phyloP scores from a whole-genome alignment of 2,797 vertebrate genomes.

The Epinephelus coioides region DNA sequence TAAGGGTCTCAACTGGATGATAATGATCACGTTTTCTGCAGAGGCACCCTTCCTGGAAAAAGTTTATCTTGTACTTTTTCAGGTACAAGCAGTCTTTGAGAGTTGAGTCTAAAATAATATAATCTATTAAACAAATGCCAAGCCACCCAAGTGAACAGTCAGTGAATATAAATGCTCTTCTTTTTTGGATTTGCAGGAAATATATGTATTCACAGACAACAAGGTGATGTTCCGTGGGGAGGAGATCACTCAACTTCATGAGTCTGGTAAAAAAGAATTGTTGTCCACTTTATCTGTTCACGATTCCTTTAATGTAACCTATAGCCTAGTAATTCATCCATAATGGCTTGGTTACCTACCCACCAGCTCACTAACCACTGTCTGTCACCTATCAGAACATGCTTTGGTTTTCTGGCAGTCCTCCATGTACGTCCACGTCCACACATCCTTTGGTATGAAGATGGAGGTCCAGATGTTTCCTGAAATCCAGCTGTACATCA shows the following conservation, averaged over 20 bases:
- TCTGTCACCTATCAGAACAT: constrained; percentile 64
- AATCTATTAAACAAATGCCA: neutral
- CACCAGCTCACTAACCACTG: neutral
- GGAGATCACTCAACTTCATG: constrained; percentile 72
- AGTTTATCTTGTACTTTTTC: constrained; percentile 59
- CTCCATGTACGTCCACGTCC: constrained; percentile 81
- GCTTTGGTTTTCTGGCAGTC: constrained; percentile 83
- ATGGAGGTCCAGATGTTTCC: constrained; percentile 81
- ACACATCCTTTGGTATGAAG: constrained; percentile 77
- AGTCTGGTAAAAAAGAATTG: constrained; percentile 70
- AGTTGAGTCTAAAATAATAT: neutral
- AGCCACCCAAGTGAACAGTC: neutral
- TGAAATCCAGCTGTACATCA: constrained; percentile 81
- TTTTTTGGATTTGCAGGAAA: constrained; percentile 64
- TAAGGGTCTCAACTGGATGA: constrained; percentile 73
- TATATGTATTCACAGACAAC: constrained; percentile 70
- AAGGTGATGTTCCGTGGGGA: constrained; percentile 55
- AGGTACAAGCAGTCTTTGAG: constrained; percentile 63
- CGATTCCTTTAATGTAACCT: neutral
- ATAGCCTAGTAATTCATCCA: too few relatives aligned
- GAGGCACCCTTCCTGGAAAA: constrained; percentile 45
- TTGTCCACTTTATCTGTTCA: neutral
- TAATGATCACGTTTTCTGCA: constrained; percentile 63
- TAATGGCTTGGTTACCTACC: neutral
- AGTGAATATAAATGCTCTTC: neutral